phyloP scores from a whole-genome alignment of 2,113 vertebrate genomes.

The Catharus minimus region DNA sequence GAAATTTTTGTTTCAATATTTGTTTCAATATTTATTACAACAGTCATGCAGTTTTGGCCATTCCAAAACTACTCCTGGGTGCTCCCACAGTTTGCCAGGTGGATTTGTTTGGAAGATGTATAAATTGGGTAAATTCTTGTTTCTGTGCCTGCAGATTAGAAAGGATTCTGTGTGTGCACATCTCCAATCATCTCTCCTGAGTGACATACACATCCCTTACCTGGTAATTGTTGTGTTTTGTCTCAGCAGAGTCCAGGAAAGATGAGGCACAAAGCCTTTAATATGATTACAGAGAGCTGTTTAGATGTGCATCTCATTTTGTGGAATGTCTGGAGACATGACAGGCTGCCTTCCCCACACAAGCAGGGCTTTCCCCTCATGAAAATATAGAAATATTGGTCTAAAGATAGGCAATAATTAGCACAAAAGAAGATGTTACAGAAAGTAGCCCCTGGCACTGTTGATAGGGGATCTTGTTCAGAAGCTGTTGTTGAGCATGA shows the following conservation, averaged over 20 bases:
- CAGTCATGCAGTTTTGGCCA: no score
- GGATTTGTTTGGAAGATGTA: not conserved
- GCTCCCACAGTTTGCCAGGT: not conserved
- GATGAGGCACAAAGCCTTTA: not conserved
- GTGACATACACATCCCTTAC: not conserved
- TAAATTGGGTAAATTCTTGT: not conserved
- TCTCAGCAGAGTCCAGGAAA: not conserved
- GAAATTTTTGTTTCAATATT: not conserved
- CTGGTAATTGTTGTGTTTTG: not conserved
- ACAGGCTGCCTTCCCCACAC: not conserved
- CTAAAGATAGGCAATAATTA: not conserved
- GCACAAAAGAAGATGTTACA: not conserved
- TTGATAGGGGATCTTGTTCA: rapidly evolving
- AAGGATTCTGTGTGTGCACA: not conserved
- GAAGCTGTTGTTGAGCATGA: not conserved
- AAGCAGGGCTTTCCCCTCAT: not conserved
- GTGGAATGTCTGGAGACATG: not conserved
- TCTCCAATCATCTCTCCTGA: not conserved
- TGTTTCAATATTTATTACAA: not conserved
- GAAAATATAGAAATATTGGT: not conserved
- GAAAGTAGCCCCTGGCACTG: not conserved
- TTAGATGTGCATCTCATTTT: not conserved
- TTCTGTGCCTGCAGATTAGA: not conserved
- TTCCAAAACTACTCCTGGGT: not conserved
- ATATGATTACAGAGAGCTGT: not conserved